Evolutionary conservation across 2,113 vertebrate species (phyloP).

Genomic region (Carassius gibelio): DNA sequence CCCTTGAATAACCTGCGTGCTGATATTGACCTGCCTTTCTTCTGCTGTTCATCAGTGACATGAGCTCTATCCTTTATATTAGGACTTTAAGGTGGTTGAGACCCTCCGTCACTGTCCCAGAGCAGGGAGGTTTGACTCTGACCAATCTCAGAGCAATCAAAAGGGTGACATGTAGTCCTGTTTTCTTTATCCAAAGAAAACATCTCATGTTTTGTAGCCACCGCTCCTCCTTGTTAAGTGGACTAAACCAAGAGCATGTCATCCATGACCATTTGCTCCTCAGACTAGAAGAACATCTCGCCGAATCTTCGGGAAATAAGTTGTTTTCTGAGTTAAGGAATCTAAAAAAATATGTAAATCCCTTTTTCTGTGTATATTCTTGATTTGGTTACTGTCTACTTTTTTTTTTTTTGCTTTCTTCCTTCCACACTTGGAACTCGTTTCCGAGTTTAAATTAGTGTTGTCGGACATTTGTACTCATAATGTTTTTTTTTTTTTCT

Average conservation of each 20-base stretch:
- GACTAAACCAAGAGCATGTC: constrained; percentile 10
- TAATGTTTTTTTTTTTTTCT: background rate
- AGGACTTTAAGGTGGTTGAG: background rate
- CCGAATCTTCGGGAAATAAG: constrained; percentile 43
- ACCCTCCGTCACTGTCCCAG: background rate
- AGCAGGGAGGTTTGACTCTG: background rate
- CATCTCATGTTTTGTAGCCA: background rate
- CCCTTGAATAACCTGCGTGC: background rate
- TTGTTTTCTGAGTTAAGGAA: background rate
- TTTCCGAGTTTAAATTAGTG: constrained; percentile 6
- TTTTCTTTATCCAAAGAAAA: background rate
- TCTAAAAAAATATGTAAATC: constrained; percentile 16
- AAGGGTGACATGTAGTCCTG: background rate
- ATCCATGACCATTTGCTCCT: background rate
- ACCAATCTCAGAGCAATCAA: background rate
- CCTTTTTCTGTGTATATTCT: background rate
- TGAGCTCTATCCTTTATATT: background rate
- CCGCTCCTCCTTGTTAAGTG: background rate
- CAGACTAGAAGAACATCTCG: background rate
- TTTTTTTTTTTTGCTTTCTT: constrained; percentile 24
- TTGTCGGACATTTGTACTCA: background rate
- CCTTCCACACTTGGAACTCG: background rate
- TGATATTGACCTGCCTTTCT: background rate
- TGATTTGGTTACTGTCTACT: background rate
- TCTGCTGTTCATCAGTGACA: background rate